Evolutionary conservation across 2,797 vertebrate species (phyloP), one percentile per base, ranked within the genome.

Genomic region (Tapera naevia): DNA sequence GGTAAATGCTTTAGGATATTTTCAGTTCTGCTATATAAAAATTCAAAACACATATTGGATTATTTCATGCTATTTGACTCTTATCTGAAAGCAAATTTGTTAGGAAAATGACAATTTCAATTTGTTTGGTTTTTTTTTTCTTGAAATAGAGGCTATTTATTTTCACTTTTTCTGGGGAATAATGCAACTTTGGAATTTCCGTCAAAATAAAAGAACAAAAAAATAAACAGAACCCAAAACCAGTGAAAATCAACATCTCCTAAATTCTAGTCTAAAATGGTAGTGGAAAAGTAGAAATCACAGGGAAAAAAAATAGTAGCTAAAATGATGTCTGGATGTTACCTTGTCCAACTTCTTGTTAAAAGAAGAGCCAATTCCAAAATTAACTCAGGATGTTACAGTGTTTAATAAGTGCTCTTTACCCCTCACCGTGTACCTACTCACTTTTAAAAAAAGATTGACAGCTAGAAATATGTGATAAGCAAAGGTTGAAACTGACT

Each of bases 261-360:
- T 69, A 72, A 51, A 35, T 46, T 88, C 24, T 53, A 32, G 2
- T 50, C 4, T 56, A 39, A 88, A 58, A 6, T 58, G 2, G 2
- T 37, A 33, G 8, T 17, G 11, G 9, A 72, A 86, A 1, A 14
- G 6, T 25, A 71, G 18, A 65, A 79, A 71, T 37, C 3, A 15
- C 2, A 10, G 5, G 7, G 3, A 2, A 25, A 46, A 24, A 17
- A n/a, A n/a, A n/a, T 5, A 43, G n/a, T n/a, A 2, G 1, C 9
- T 37, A 1, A 53, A 74, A 13, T 45, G 8, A 12, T 60, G 5
- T 57, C 32, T 41, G 39, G 39, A 41, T 39, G 39, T 41, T 80
- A 33, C 9, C 2, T 56, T 15, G 2, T 50, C 12, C 25, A 66
- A 24, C 0, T 2, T 80, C 24, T 35, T 46, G 1, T 21, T 80